Conservation (phyloP, 2,113 vertebrate species). For the Pachyramphus minor region DNA sequence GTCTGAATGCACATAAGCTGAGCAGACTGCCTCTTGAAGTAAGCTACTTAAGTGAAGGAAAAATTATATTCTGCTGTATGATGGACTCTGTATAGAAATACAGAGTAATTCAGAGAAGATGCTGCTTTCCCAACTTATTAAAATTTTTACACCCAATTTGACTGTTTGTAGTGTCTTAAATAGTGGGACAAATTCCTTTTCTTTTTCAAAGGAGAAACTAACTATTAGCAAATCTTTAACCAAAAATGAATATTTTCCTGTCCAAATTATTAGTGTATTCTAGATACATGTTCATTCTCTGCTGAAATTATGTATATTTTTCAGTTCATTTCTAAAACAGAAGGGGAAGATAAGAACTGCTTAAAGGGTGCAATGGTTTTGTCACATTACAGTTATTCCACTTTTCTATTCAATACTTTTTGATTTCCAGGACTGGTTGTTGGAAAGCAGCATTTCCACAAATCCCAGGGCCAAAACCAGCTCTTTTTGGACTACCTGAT, state of each 20-base stretch:
- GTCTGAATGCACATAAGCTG: background rate
- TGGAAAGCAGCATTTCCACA: constrained; percentile 26
- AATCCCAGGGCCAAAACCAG: constrained; percentile 34
- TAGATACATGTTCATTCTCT: background rate
- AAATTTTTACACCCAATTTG: background rate
- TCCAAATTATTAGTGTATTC: background rate
- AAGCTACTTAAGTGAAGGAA: background rate
- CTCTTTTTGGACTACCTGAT: background rate
- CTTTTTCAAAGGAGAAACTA: background rate
- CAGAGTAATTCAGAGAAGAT: background rate
- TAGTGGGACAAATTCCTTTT: background rate
- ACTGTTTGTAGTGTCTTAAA: background rate
- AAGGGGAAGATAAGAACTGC: background rate
- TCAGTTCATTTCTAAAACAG: background rate
- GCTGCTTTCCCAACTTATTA: background rate
- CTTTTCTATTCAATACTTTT: background rate
- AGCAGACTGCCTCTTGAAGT: background rate
- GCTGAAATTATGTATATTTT: background rate
- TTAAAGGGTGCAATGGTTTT: background rate
- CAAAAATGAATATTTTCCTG: background rate
- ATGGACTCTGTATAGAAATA: background rate
- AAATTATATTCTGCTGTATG: background rate
- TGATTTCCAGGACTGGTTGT: background rate
- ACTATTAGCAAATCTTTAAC: background rate
- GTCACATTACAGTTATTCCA: accelerated